A percentile compares a stretch with the other conserved stretches of the same genome.
Conservation (phyloP, 2,888 invertebrate species). For the Drosophila pseudotalamancana region DNA sequence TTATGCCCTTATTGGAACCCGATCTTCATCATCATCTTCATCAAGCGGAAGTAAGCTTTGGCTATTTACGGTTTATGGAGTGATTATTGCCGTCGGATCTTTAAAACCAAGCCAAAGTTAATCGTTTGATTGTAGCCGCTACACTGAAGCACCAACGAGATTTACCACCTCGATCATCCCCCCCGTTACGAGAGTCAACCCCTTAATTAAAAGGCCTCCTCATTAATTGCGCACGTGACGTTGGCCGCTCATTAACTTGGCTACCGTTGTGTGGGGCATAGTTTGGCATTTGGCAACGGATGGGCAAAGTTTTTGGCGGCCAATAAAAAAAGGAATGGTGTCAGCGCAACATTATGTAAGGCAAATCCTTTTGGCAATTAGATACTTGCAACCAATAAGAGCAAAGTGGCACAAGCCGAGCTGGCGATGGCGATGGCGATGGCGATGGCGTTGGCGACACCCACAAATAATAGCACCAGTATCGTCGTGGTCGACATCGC, state of each 20-base stretch:
- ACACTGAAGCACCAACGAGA: background rate
- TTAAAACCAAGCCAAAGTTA: constrained; percentile 10
- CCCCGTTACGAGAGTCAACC: constrained; percentile 1
- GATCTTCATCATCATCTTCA: no score
- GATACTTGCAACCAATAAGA: constrained; percentile 68
- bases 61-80: background rate
- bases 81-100: no score
- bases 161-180: constrained; percentile 24
- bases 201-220: constrained; percentile 69
- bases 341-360: constrained; percentile 71
- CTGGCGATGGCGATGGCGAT: constrained; percentile 10
- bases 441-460: constrained; percentile 27
- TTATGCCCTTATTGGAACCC: no score
- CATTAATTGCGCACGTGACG: constrained; percentile 76
- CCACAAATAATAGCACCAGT: constrained; percentile 71
- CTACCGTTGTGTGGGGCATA: constrained; percentile 55
- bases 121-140: background rate
- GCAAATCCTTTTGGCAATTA: constrained; percentile 78
- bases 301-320: constrained; percentile 60
- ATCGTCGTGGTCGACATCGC: constrained; percentile 67
- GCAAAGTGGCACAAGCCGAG: constrained; percentile 30
- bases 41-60: no score
- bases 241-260: constrained; percentile 69
- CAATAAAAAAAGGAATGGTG: constrained; percentile 51
- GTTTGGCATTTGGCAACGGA: constrained; percentile 48